phyloP scores from a whole-genome alignment of 1,140 invertebrate genomes.

The Drosophila novamexicana region DNA sequence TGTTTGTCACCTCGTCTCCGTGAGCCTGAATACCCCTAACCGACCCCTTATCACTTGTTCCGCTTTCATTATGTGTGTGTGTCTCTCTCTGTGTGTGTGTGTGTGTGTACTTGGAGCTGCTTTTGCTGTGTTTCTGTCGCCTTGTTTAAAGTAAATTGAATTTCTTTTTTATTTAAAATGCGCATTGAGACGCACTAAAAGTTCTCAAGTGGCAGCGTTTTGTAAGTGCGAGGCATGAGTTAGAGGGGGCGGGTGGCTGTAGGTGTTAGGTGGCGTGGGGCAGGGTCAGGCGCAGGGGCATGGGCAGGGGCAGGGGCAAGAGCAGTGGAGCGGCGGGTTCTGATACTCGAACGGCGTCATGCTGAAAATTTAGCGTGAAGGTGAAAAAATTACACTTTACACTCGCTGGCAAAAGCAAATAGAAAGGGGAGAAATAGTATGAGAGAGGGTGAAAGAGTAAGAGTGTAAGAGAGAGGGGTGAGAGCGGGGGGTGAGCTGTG shows the following conservation, averaged over 20 bases:
- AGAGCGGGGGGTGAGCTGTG: neutral
- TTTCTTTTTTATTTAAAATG: conserved; percentile 83
- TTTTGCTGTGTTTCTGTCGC: conserved; percentile 39
- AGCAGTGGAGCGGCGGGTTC: no score
- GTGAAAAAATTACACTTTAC: conserved; percentile 77
- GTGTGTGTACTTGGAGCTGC: neutral
- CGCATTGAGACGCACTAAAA: conserved; percentile 82
- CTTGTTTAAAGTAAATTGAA: conserved; percentile 82
- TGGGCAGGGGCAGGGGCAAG: neutral
- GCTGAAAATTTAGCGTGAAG: conserved; percentile 62
- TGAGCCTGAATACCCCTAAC: neutral
- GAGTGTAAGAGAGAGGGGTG: no score
- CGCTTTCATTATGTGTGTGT: neutral
- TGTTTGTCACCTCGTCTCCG: conserved; percentile 40
- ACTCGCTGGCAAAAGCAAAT: conserved; percentile 31
- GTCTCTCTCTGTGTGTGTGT: neutral
- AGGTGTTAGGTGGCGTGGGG: neutral
- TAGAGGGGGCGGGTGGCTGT: neutral
- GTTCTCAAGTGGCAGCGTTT: conserved; percentile 72
- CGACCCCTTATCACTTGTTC: conserved; percentile 8
- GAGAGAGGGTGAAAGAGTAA: neutral
- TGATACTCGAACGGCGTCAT: neutral
- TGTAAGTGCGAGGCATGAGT: conserved; percentile 20
- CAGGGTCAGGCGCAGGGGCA: conserved; percentile 3
- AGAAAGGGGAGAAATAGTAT: conserved; percentile 6